Evolutionary conservation across 2,113 vertebrate genomes (phyloP), one percentile per base, ranked within the genome.

Genomic region (Lanius ludovicianus): DNA sequence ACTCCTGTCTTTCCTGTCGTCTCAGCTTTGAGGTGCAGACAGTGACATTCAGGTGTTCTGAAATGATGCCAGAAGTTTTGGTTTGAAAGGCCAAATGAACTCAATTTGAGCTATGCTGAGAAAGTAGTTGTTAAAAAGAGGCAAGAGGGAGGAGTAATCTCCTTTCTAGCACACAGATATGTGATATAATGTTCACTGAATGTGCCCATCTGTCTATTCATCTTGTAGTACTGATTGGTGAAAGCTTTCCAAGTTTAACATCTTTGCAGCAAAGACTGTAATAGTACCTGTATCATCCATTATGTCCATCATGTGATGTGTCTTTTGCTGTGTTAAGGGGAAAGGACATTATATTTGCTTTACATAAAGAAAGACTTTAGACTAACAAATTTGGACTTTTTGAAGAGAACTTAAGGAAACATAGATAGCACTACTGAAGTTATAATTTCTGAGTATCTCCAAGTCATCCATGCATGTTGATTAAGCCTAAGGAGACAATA

Each of bases 401-500:
- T 37, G 21, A 82, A 71, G 28, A 78, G 5, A 20, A 69, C 14
- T 73, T 84, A 82, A 35, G 42, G 41, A 87, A 87, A 35, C 33
- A 35, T 13, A 65, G 23, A 55, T 59, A 84, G 57, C 10, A 69
- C 3, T 3, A 93, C 4, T 50, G 11, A 90, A 93, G 31, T 86
- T 95, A 73, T 84, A 78, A 84, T 89, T 87, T 90, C 42, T 57
- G 30, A 73, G 10, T 85, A 69, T 87, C 14, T 65, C 37, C 21
- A 82, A 6, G 20, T 91, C 53, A 91, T 87, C 39, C 9, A 0
- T 83, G 52, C 7, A 27, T 73, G 57, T 55, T 83, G 49, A 44
- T 93, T 93, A 76, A 85, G 75, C 74, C 78, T 77, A 80, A 67
- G 39, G 60, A 91, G 75, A 85, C 39, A 79, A 77, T 74, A 90